Percentiles rank a stretch among this genome's conserved stretches.
Conservation (phyloP, 1,140 invertebrate genomes). For the Dufourea novaeangliae region DNA sequence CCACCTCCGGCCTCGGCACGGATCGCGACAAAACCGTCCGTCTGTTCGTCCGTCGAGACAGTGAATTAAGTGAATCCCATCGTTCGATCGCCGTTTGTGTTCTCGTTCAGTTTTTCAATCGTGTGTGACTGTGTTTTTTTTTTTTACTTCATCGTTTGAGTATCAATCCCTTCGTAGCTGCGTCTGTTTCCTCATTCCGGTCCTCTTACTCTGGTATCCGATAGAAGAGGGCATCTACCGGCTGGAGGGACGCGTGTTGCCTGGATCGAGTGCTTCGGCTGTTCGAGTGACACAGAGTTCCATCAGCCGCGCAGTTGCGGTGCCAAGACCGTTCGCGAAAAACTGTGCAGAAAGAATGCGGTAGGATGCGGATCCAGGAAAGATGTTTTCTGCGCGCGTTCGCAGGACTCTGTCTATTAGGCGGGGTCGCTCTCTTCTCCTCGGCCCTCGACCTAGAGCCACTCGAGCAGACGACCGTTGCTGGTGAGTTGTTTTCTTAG, state of each 20-base stretch:
- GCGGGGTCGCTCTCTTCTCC: conserved; percentile 52
- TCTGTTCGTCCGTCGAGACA: conserved; percentile 22
- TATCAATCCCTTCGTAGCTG: too few species aligned
- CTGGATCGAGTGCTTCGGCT: not conserved
- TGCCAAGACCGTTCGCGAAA: conserved; percentile 37
- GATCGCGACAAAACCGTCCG: conserved; percentile 51
- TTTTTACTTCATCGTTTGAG: too few species aligned
- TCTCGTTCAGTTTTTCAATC: too few species aligned
- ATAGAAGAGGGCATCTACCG: too few species aligned
- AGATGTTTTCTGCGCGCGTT: conserved; percentile 72
- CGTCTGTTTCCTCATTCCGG: too few species aligned
- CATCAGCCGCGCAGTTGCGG: not conserved
- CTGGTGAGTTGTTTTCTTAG: conserved; percentile 34
- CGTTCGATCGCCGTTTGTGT: not conserved
- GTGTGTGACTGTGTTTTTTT: too few species aligned
- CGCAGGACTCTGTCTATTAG: conserved; percentile 69
- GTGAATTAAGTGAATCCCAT: conserved; percentile 8
- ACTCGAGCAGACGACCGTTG: conserved; percentile 2
- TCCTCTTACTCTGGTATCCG: too few species aligned
- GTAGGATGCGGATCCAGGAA: conserved; percentile 76
- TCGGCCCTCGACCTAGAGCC: conserved; percentile 36
- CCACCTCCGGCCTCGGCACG: conserved; percentile 68
- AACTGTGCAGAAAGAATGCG: conserved; percentile 73
- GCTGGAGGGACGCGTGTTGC: too few species aligned
- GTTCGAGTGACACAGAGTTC: not conserved